A percentile compares a stretch with the other conserved stretches of the same genome.
Conservation (phyloP, 1,140 invertebrate genomes). For the Tetragonula clypearis region DNA sequence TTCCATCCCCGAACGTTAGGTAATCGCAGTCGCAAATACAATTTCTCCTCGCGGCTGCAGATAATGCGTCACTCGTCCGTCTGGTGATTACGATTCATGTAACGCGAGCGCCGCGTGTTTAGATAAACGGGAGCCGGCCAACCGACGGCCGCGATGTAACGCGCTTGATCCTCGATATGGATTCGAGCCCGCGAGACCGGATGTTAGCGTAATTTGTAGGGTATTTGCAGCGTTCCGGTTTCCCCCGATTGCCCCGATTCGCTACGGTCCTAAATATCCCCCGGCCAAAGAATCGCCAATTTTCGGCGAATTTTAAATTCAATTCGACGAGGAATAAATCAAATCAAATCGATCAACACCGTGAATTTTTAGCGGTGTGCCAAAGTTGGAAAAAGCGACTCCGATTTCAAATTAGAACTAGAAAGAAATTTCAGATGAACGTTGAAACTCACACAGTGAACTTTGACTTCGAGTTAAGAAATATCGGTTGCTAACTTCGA, state of each 20-base stretch:
- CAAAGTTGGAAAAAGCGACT: too few species aligned
- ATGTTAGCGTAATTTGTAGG: background rate
- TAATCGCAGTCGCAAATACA: conserved; percentile 30
- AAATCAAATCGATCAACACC: too few species aligned
- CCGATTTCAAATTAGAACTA: too few species aligned
- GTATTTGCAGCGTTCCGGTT: background rate
- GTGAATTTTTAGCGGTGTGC: too few species aligned
- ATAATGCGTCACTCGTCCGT: conserved; percentile 29
- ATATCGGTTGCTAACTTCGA: too few species aligned
- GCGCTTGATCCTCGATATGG: background rate
- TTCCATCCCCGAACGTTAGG: conserved; percentile 3
- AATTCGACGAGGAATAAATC: too few species aligned
- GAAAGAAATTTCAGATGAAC: too few species aligned
- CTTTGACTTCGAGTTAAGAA: too few species aligned
- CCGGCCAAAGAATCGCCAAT: too few species aligned
- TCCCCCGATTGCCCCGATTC: background rate
- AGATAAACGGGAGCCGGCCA: conserved; percentile 10
- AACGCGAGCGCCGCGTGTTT: conserved; percentile 16
- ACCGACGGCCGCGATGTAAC: background rate
- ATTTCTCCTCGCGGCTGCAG: conserved; percentile 25
- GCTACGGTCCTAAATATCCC: too few species aligned
- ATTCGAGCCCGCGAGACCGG: background rate
- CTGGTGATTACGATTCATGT: conserved; percentile 4
- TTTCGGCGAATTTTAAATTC: too few species aligned
- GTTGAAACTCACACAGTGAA: too few species aligned